A percentile compares a stretch with the other conserved stretches of the same genome.
phyloP scores from a whole-genome alignment of 1,140 invertebrate genomes.

The Ips nitidus region DNA sequence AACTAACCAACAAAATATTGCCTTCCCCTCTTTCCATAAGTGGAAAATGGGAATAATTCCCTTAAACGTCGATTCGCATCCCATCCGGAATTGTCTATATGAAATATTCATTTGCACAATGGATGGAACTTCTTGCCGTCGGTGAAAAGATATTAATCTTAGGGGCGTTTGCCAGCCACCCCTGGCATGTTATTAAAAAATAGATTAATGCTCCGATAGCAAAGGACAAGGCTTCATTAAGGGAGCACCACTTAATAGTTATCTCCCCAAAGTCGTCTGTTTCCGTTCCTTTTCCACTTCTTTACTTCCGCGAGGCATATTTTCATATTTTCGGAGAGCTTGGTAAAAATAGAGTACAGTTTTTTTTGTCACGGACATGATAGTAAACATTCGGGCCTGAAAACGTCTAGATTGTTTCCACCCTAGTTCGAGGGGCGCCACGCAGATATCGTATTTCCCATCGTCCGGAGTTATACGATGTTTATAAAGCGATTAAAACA shows the following conservation, averaged over 20 bases:
- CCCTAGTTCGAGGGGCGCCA: slow-evolving; percentile 16
- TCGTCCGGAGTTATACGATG: slow-evolving; percentile 35
- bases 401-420: background rate
- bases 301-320: slow-evolving; percentile 12
- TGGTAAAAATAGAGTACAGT: slow-evolving; percentile 1
- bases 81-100: background rate
- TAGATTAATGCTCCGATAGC: slow-evolving; percentile 25
- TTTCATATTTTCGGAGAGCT: background rate
- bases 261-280: slow-evolving; percentile 23
- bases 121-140: slow-evolving; percentile 5
- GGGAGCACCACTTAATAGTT: slow-evolving; percentile 23
- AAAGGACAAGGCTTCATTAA: slow-evolving; percentile 16
- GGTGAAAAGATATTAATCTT: slow-evolving; percentile 23
- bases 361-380: background rate
- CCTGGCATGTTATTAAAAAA: slow-evolving; percentile 27
- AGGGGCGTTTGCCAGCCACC: slow-evolving; percentile 11
- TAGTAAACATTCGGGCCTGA: background rate
- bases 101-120: slow-evolving; percentile 10
- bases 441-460: slow-evolving; percentile 33
- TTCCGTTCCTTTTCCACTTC: slow-evolving; percentile 12
- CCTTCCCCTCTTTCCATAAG: too few relatives aligned
- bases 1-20: too few relatives aligned
- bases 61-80: background rate
- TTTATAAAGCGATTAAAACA: slow-evolving; percentile 45
- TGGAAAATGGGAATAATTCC: too few relatives aligned